Percentiles rank a stretch among this genome's conserved stretches.
phyloP scores from a whole-genome alignment of 2,797 vertebrate genomes.

The Anguilla marmorata region DNA sequence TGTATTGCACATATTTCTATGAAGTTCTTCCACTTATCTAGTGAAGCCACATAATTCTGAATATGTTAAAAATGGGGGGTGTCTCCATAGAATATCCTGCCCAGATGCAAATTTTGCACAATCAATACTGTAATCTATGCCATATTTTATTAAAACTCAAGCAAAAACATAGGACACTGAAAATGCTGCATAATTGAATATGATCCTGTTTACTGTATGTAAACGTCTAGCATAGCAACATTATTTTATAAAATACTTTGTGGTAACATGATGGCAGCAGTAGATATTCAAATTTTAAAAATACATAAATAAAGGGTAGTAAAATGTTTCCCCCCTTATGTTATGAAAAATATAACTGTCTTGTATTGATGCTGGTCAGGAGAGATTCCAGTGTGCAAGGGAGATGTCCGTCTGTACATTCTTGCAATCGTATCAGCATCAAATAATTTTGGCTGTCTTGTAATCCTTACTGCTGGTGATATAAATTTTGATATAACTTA shows the following conservation, averaged over 20 bases:
- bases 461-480: not conserved
- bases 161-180: conserved; percentile 10
- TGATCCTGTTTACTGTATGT: not conserved
- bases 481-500: not conserved
- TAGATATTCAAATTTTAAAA: not conserved
- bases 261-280: not conserved
- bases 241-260: not conserved
- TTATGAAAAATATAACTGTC: not conserved
- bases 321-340: not conserved
- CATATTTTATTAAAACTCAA: not conserved
- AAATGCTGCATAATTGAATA: not conserved
- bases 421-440: not conserved
- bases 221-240: not conserved
- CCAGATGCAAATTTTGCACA: not conserved
- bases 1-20: conserved; percentile 27
- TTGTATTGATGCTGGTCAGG: not conserved
- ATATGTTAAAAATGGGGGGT: not conserved
- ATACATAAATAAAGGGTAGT: not conserved
- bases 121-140: not conserved
- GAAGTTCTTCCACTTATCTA: conserved; percentile 19
- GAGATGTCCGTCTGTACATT: not conserved
- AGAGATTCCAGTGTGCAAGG: conserved; percentile 10
- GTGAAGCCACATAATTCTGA: not conserved
- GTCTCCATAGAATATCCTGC: not conserved
- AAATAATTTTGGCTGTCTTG: not conserved